Conservation (phyloP, 2,888 invertebrate genomes). For the Athetis lepigone region DNA sequence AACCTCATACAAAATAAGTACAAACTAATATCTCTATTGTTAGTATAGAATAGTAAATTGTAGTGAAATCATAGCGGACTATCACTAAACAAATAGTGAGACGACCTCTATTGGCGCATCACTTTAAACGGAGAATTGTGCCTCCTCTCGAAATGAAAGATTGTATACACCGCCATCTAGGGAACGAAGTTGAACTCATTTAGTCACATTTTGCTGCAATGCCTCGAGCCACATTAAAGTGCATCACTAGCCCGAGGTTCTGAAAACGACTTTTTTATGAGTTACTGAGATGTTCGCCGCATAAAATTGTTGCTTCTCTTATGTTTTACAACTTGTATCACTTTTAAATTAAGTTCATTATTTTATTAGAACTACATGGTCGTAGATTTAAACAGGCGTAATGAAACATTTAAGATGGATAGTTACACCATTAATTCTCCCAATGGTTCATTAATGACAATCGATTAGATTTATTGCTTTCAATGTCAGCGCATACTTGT, state of each 20-base stretch:
- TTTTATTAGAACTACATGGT: constrained; percentile 24
- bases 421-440: constrained; percentile 53
- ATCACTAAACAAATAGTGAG: constrained; percentile 22
- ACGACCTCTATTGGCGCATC: constrained; percentile 67
- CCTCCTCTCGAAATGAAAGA: constrained; percentile 46
- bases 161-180: constrained; percentile 78
- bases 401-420: constrained; percentile 55
- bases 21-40: no score
- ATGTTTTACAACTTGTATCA: constrained; percentile 29
- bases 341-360: constrained; percentile 38
- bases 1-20: no score
- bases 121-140: constrained; percentile 45
- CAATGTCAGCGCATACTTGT: constrained; percentile 35
- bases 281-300: constrained; percentile 39
- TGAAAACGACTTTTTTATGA: constrained; percentile 55
- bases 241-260: constrained; percentile 63
- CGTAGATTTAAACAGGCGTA: constrained; percentile 45
- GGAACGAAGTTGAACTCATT: constrained; percentile 67
- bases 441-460: constrained; percentile 58
- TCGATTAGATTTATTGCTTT: constrained; percentile 58
- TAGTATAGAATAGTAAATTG: no score
- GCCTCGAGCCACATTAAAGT: constrained; percentile 62
- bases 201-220: constrained; percentile 69
- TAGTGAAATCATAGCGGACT: not conserved
- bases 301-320: constrained; percentile 35